Evolutionary conservation across 2,797 vertebrate genomes (phyloP), one percentile per base, ranked within the genome.

Genomic region (Rhabdomys pumilio): DNA sequence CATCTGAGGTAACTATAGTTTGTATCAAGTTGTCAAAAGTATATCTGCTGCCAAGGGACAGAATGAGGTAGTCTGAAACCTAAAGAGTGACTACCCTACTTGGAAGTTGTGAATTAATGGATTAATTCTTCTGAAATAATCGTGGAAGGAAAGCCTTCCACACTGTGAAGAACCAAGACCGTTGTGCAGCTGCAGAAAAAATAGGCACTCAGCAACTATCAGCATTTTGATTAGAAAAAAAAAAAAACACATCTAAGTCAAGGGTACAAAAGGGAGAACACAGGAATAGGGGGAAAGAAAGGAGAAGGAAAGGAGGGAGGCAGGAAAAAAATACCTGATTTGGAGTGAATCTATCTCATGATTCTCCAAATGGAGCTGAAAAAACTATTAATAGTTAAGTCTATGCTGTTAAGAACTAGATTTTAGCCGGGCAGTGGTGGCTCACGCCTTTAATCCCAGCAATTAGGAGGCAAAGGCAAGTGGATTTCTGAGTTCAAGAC

Each of bases 181-280:
- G 24, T 22, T 20, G 0, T 38, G 34, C 20, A 31, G 11, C 44
- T 83, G 53, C n/a, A 57, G 63, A 53, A 44, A 95, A 88, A 61
- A 29, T 6, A 8, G 8, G 19, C 11, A 53, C 47, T 94, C 67
- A 72, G n/a, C 20, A 65, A 20, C 38, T 24, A 4, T 47, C 84
- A 53, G 89, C 69, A 29, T 87, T 92, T 26, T 26, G 29, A 69
- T 63, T 80, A 75, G 73, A 92, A 95, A 94, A 89, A 80, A n/a
- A n/a, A n/a, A 76, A 59, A 90, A 38, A 47, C 67, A 69, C 17
- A 9, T 72, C 17, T 38, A 38, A 72, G 17, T 38, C 34, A 72
- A 20, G 67, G n/a, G 34, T 38, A 72, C 38, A 79, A 79, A 38
- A 2, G 12, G n/a, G 13, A 44, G 2, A 38, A 29, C 7, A 31